Percentiles rank a stretch among this genome's conserved stretches.
These are phyloP conservation scores for Scopus umbretta DNA, from an alignment of 2,113 vertebrate species.

Conservation along the genomic window DNA sequence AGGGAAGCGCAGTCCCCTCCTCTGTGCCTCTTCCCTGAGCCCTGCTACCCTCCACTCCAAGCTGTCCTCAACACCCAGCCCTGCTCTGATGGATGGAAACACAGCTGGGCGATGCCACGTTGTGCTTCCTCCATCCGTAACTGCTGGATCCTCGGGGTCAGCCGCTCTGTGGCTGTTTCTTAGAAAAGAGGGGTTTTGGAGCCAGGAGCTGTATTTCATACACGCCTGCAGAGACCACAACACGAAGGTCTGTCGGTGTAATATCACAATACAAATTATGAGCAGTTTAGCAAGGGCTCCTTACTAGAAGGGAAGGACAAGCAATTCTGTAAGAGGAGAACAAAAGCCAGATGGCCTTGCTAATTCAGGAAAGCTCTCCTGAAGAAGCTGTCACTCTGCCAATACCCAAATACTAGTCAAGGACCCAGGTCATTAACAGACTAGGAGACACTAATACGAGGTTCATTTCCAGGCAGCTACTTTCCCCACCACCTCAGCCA, in stretches of 20 bases:
- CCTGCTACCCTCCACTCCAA: fast-evolving
- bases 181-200: background rate
- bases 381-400: background rate
- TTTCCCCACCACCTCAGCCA: background rate
- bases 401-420: background rate
- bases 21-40: background rate
- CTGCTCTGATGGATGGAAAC: background rate
- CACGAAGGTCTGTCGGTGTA: fast-evolving
- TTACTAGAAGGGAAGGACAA: background rate
- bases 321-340: background rate
- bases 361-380: conserved; percentile 22
- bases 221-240: fast-evolving
- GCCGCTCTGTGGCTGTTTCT: background rate
- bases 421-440: background rate
- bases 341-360: conserved; percentile 52
- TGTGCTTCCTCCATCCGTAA: fast-evolving
- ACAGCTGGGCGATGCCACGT: fast-evolving
- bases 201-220: background rate
- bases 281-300: background rate
- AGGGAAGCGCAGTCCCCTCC: background rate
- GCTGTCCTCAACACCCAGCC: background rate
- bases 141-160: background rate
- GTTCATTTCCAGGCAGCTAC: background rate
- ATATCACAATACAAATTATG: background rate
- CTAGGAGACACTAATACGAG: background rate